These are phyloP conservation scores for Drosophila parabipectinata DNA, from an alignment of 1,140 invertebrate species.

Conservation along the genomic window DNA sequence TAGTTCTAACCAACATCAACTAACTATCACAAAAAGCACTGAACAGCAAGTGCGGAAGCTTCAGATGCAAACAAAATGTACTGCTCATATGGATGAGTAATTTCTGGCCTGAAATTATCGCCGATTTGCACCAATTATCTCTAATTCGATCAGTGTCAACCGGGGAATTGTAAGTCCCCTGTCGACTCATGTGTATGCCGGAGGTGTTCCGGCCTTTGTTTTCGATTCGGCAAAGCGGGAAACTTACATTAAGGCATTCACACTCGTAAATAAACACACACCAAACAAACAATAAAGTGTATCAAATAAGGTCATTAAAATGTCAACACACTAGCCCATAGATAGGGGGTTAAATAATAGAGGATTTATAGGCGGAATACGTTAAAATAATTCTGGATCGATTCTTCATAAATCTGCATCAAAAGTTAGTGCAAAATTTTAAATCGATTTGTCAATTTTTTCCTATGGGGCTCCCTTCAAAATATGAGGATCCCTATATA, in stretches of 20 bases:
- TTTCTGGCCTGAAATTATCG: conserved; percentile 8
- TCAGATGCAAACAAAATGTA: neutral
- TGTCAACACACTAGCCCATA: neutral
- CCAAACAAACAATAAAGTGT: neutral
- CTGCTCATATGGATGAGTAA: conserved; percentile 12
- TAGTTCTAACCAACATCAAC: conserved; percentile 26
- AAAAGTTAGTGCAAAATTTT: too few species aligned
- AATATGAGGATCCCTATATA: too few species aligned
- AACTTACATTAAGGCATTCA: conserved; percentile 22
- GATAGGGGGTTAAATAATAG: too few species aligned
- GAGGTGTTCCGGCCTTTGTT: neutral
- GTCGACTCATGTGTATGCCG: neutral
- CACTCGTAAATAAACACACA: conserved; percentile 9
- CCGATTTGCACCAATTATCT: conserved; percentile 15
- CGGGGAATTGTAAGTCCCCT: conserved; percentile 13
- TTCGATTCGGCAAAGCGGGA: neutral
- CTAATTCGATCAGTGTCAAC: conserved; percentile 38
- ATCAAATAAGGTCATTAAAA: neutral
- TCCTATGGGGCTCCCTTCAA: too few species aligned
- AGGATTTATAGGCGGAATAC: too few species aligned
- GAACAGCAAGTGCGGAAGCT: conserved; percentile 15
- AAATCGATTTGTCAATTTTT: too few species aligned
- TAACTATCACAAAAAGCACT: neutral
- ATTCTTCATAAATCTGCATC: too few species aligned
- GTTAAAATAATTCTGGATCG: too few species aligned